Base-by-base conservation (phyloP, 2,888 invertebrate species). In the Oscheius onirici region DNA sequence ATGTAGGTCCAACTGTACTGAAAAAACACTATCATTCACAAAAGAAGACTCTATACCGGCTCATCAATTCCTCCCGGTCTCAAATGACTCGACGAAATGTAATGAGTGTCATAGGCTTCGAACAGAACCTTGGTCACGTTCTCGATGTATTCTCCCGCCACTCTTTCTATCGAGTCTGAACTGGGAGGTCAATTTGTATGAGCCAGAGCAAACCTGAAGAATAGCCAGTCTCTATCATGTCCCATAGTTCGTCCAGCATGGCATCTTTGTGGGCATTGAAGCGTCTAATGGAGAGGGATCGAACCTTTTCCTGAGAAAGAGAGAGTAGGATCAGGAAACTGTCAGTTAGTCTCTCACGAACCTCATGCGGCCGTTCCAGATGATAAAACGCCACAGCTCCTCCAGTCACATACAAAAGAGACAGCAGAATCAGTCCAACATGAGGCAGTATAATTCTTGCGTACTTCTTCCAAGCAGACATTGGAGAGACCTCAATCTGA, bases 51-150 rank as follows among this genome's bases (percentile, higher is more conserved):
- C 34, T 34, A 34, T 3, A 78, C 79, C 46, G 77, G 75, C 46
- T 76, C 77, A 26, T 72, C 58, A 52, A 76, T 72, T 20, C 78
- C 78, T 6, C 76, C 75, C 1, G 73, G 73, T 28, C 73, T 57
- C 58, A 86, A 65, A 72, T 87, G 86, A 20, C 69, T 72, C 8
- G 82, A 80, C 44, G 75, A 81, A 61, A 87, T 82, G 72, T 82
- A 88, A 60, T 87, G 85, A 6, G 87, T 87, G 71, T 87, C 87
- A 70, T 87, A 87, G 6, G 87, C 87, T 24, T 86, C 85, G 76
- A 88, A 87, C 6, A 87, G 79, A 8, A 83, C 73, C n/a, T 80
- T 54, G 2, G 87, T 85, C 17, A 86, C 78, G 63, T 86, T 84
- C 65, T 87, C 85, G 40, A 87, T 81, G 69, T 85, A 81, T n/a